A percentile compares a stretch with the other conserved stretches of the same genome.
phyloP scores from a whole-genome alignment of 1,140 invertebrate species.

The Drosophila sturtevanti region DNA sequence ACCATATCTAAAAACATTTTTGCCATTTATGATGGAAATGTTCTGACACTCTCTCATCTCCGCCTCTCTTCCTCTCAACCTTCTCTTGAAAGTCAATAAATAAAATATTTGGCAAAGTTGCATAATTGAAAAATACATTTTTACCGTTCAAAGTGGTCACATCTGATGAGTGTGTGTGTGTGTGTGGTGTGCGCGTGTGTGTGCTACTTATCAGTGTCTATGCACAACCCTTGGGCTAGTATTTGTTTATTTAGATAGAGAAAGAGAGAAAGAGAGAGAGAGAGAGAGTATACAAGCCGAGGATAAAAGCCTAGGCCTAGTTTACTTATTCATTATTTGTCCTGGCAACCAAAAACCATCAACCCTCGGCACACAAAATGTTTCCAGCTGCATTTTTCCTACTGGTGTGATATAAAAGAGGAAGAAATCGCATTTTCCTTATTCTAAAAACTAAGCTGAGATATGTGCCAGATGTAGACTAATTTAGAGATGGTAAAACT shows the following conservation, averaged over 20 bases:
- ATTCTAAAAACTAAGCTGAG: constrained; percentile 12
- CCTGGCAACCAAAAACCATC: constrained; percentile 11
- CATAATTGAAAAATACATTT: constrained; percentile 69
- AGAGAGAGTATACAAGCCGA: not conserved
- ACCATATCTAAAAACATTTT: constrained; percentile 66
- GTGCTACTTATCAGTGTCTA: constrained; percentile 55
- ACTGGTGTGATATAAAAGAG: constrained; percentile 43
- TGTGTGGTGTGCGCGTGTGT: constrained; percentile 21
- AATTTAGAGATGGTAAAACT: constrained; percentile 12
- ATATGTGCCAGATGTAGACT: constrained; percentile 5
- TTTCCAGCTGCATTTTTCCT: constrained; percentile 64
- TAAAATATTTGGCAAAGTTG: constrained; percentile 75
- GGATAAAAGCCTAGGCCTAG: constrained; percentile 6
- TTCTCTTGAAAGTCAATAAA: constrained; percentile 67
- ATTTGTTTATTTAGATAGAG: constrained; percentile 10
- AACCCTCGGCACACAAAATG: constrained; percentile 48
- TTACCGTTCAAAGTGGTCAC: not conserved
- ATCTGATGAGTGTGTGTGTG: constrained; percentile 35
- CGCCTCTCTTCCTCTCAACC: not conserved
- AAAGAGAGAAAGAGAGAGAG: constrained; percentile 2
- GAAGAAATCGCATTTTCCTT: not conserved
- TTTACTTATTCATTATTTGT: constrained; percentile 11
- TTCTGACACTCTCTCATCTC: constrained; percentile 22
- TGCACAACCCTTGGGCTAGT: constrained; percentile 38
- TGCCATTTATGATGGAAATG: constrained; percentile 45